Conservation (phyloP, 2,113 vertebrate genomes). For the Solea solea region DNA sequence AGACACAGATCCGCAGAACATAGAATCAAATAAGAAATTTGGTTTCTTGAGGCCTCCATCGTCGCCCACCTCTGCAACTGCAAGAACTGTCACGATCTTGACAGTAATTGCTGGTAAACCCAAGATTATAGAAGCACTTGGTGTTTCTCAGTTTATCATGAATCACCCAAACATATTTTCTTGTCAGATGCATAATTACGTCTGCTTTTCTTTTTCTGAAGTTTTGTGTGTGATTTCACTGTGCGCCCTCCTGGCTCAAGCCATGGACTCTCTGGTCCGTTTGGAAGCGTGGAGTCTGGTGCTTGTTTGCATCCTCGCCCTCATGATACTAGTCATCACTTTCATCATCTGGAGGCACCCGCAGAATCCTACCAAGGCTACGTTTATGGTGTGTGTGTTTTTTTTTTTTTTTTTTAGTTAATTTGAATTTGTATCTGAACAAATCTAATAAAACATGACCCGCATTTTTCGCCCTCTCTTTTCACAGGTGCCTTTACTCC, state of each 20-base stretch:
- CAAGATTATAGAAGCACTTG: neutral
- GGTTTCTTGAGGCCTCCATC: conserved; percentile 69
- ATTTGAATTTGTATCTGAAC: neutral
- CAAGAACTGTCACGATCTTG: conserved; percentile 72
- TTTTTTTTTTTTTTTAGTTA: neutral
- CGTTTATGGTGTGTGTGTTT: conserved; percentile 83
- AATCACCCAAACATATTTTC: neutral
- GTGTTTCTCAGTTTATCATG: neutral
- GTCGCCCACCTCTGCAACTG: conserved; percentile 69
- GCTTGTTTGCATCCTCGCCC: conserved; percentile 66
- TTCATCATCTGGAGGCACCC: conserved; percentile 85
- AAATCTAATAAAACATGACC: neutral
- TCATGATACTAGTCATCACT: conserved; percentile 66
- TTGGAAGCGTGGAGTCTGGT: conserved; percentile 76
- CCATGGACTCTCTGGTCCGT: conserved; percentile 66
- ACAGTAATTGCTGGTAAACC: conserved; percentile 67
- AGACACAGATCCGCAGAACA: conserved; percentile 36
- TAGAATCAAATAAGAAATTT: conserved; percentile 43
- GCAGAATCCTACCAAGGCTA: conserved; percentile 79
- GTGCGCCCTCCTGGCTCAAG: conserved; percentile 68
- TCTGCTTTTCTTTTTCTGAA: conserved; percentile 48
- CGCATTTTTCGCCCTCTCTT: neutral
- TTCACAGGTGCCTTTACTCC: conserved; percentile 85
- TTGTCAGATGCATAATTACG: neutral
- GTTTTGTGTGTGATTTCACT: conserved; percentile 71